phyloP scores from a whole-genome alignment of 2,888 invertebrate genomes.

The Stratiomys singularior region DNA sequence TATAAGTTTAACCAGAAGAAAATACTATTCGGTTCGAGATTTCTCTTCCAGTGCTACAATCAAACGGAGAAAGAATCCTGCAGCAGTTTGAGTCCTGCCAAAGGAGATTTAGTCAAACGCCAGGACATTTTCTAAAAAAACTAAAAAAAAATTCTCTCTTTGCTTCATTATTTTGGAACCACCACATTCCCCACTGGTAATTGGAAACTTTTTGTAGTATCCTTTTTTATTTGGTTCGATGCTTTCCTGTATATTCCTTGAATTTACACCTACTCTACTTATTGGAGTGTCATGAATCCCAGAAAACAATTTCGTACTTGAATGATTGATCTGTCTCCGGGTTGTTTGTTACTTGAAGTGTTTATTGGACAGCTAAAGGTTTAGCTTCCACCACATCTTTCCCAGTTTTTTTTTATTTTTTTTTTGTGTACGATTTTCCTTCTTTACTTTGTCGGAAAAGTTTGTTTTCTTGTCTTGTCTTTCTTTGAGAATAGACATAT shows the following conservation, averaged over 20 bases:
- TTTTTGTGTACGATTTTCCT: constrained; percentile 18
- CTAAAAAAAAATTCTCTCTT: too few relatives aligned
- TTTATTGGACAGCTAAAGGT: constrained; percentile 43
- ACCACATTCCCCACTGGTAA: background rate
- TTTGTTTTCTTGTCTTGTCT: constrained; percentile 12
- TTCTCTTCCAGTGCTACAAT: background rate
- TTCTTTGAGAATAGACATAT: background rate
- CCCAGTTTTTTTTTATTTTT: background rate
- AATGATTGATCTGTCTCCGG: constrained; percentile 48
- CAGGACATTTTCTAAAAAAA: too few relatives aligned
- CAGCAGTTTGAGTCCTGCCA: too few relatives aligned
- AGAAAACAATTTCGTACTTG: constrained; percentile 48
- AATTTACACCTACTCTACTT: background rate
- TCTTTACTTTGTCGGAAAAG: background rate
- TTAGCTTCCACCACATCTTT: background rate
- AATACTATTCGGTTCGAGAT: background rate
- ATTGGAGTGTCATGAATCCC: constrained; percentile 30
- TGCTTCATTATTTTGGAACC: background rate
- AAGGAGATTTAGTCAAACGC: too few relatives aligned
- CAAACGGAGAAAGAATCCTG: background rate
- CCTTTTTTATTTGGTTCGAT: too few relatives aligned
- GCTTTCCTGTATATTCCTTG: too few relatives aligned
- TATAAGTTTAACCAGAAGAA: constrained; percentile 19
- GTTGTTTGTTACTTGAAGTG: constrained; percentile 48
- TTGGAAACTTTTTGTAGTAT: background rate